Percentiles rank a stretch among this genome's conserved stretches.
phyloP scores from a whole-genome alignment of 1,140 invertebrate genomes.

The Aphelinus certus region DNA sequence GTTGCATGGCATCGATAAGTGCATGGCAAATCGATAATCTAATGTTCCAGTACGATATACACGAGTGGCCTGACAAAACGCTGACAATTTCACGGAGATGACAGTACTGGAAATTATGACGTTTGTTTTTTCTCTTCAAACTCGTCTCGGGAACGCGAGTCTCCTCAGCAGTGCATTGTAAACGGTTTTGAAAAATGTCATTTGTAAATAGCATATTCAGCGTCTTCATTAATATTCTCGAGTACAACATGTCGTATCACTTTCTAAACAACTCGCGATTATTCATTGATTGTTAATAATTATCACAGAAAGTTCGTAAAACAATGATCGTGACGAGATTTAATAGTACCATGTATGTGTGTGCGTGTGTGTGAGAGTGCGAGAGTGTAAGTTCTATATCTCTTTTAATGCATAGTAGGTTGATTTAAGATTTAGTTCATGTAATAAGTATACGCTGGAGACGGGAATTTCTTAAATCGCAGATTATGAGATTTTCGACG shows the following conservation, averaged over 20 bases:
- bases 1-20: neutral
- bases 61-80: neutral
- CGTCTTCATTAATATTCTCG: neutral
- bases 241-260: neutral
- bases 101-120: no score
- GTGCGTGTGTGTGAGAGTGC: neutral
- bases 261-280: slow-evolving; percentile 28
- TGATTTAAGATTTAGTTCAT: slow-evolving; percentile 3
- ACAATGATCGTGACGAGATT: slow-evolving; percentile 58
- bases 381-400: no score
- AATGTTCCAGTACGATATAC: neutral
- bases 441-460: slow-evolving; percentile 11
- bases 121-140: no score
- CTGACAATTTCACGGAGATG: neutral
- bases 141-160: neutral
- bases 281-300: slow-evolving; percentile 67
- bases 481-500: neutral
- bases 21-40: neutral
- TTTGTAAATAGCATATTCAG: neutral
- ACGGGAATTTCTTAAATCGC: slow-evolving; percentile 13
- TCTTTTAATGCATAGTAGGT: neutral
- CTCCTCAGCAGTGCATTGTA: slow-evolving; percentile 15
- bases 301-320: slow-evolving; percentile 68
- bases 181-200: no score
- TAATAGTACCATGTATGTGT: slow-evolving; percentile 34